A percentile compares a stretch with the other conserved stretches of the same genome.
Conservation (phyloP, 1,140 invertebrate species). For the Drosophila ercepeae region DNA sequence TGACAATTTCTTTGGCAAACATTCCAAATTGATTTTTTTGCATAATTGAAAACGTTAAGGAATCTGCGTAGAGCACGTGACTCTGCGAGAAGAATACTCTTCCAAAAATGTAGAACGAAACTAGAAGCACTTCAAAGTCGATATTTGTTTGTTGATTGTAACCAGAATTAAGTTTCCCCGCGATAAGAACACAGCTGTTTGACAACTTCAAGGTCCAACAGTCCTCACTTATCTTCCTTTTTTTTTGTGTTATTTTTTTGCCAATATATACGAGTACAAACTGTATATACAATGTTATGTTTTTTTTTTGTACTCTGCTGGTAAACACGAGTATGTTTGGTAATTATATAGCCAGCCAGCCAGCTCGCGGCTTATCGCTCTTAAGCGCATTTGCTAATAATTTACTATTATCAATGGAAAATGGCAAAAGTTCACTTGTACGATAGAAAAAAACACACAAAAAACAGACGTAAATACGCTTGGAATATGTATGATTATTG, state of each 20-base stretch:
- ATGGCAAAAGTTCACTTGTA: slow-evolving; percentile 52
- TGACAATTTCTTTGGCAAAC: slow-evolving; percentile 22
- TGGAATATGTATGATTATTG: slow-evolving; percentile 25
- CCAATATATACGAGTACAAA: slow-evolving; percentile 16
- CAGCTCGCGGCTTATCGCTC: slow-evolving; percentile 59
- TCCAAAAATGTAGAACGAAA: background rate
- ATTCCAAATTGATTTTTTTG: slow-evolving; percentile 25
- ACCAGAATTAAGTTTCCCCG: slow-evolving; percentile 17
- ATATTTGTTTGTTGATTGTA: slow-evolving; percentile 29
- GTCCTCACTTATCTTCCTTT: slow-evolving; percentile 60
- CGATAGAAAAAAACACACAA: background rate
- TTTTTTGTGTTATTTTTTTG: slow-evolving; percentile 54
- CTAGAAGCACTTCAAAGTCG: background rate
- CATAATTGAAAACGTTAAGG: slow-evolving; percentile 41
- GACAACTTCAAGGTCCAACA: slow-evolving; percentile 67
- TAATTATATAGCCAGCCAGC: slow-evolving; percentile 34
- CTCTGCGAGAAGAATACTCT: slow-evolving; percentile 22
- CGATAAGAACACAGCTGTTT: slow-evolving; percentile 68
- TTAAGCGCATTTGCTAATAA: slow-evolving; percentile 70
- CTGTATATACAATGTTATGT: slow-evolving; percentile 6
- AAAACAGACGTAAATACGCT: slow-evolving; percentile 6
- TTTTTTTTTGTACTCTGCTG: too few species aligned
- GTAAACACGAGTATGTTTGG: slow-evolving; percentile 18
- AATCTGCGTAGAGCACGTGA: slow-evolving; percentile 39
- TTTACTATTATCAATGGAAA: slow-evolving; percentile 65